Evolutionary conservation across 2,113 vertebrate genomes (phyloP).

Genomic region (Pipa parva): DNA sequence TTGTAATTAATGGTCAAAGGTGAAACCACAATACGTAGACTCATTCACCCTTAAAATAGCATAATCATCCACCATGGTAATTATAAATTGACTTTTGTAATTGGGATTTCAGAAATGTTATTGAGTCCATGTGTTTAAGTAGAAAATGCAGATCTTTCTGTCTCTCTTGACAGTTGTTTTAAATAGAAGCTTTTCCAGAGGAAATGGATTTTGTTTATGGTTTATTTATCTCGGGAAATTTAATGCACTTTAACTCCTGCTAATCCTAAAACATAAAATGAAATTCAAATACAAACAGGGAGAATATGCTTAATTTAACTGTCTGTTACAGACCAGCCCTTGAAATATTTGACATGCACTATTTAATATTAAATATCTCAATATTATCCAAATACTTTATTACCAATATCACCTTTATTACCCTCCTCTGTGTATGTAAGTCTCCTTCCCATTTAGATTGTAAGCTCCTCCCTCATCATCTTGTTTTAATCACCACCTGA

Average conservation of each 20-base stretch:
- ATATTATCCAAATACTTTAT: too few relatives aligned
- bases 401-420: too few relatives aligned
- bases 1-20: conserved; percentile 36
- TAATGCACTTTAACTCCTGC: neutral
- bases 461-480: too few relatives aligned
- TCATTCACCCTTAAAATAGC: conserved; percentile 37
- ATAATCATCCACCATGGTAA: conserved; percentile 28
- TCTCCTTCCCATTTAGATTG: too few relatives aligned
- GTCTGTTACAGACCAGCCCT: too few relatives aligned
- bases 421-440: too few relatives aligned
- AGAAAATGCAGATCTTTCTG: neutral
- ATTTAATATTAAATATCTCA: too few relatives aligned
- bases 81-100: conserved; percentile 41
- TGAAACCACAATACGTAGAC: conserved; percentile 17
- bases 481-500: too few relatives aligned
- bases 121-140: conserved; percentile 7
- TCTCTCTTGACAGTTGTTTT: conserved; percentile 19
- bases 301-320: too few relatives aligned
- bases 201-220: neutral
- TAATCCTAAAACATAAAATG: too few relatives aligned
- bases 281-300: too few relatives aligned
- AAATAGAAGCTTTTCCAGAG: conserved; percentile 11
- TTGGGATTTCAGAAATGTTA: conserved; percentile 35
- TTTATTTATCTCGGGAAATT: conserved; percentile 10
- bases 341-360: too few relatives aligned